Evolutionary conservation across 2,797 vertebrate species (phyloP), one percentile per base, ranked within the genome.

Genomic region (Microcaecilia unicolor): DNA sequence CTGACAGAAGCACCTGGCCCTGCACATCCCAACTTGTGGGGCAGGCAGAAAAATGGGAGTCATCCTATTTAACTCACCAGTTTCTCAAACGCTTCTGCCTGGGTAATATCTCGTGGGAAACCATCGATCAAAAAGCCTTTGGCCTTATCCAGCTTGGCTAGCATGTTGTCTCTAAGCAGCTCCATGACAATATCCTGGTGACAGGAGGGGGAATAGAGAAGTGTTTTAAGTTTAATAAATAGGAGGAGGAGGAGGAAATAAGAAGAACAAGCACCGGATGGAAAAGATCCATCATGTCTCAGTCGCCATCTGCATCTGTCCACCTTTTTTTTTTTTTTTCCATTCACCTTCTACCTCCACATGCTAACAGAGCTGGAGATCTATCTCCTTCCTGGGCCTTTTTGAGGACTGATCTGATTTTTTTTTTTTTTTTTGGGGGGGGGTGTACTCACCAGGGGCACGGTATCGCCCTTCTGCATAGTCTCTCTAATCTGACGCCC

Each of bases 81-180:
- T 6, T n/a, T 12, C 23, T 74, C 60, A 11, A 60, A 74, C 25
- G 62, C 40, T 34, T 38, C 37, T 22, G 61, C 61, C 19, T 72
- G 72, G 11, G 15, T 25, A 23, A 74, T 31, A 25, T 52, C 60
- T 31, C 35, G 22, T 9, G 54, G 66, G 10, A 67, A 74, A 32
- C 61, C 50, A 1, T 58, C 25, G 1, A 60, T 37, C 41, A 74
- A 42, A 44, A 67, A 67, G 15, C 56, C 54, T 3, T 15, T 43
- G 13, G 38, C 51, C 3, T 44, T n/a, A n/a, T n/a, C 28, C 0
- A 43, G 43, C 4, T 4, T 19, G 15, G 46, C 46, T 31, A 63
- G 8, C 37, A 72, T 41, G 17, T 15, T 34, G 19, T 56, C 22
- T 2, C 25, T 62, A 39, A 72, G 28, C 44, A 56, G 16, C 10